Evolutionary conservation across 2,888 invertebrate species (phyloP), one percentile per base, ranked within the genome.

Genomic region (Tetramorium bicarinatum): DNA sequence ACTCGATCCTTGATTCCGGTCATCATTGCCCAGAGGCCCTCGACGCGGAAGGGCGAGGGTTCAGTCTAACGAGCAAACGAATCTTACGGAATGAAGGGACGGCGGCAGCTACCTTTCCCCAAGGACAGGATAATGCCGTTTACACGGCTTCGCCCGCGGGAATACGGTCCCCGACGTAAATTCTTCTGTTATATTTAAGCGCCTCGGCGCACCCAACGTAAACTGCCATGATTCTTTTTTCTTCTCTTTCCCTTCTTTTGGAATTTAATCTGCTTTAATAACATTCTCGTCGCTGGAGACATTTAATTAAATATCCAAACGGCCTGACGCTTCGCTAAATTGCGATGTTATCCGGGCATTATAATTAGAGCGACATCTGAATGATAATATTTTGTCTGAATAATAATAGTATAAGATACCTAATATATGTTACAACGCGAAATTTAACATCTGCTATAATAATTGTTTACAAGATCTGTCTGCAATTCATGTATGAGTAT

Each of bases 61-160:
- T 81, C 56, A 52, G 52, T 74, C 84, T 81, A 67, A 83, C 83
- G 83, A 83, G 80, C 80, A 84, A 84, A 84, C 74, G 74, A 81
- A 84, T 84, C 81, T 81, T 72, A 81, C 74, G 38, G 67, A 66
- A 49, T 29, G 74, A 66, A 61, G 82, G n/a, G 67, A 69, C 21
- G 52, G 47, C 21, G 52, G 47, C 11, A 54, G 41, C 52, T 74
- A 44, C 67, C 49, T 13, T 54, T 41, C 56, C 61, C 15, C 15
- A 9, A 18, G 66, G 52, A 66, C 49, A 54, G 59, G 81, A 81
- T 84, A 84, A 74, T 49, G 56, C 72, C 81, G 81, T 84, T 84
- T 84, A 74, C 67, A 81, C 72, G 81, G 49, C 21, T 66, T 66
- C 41, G 66, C 59, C 44, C 34, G 56, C 44, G 62, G 74, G 44